Conservation (phyloP, 2,113 vertebrate genomes). For the Psophia crepitans region DNA sequence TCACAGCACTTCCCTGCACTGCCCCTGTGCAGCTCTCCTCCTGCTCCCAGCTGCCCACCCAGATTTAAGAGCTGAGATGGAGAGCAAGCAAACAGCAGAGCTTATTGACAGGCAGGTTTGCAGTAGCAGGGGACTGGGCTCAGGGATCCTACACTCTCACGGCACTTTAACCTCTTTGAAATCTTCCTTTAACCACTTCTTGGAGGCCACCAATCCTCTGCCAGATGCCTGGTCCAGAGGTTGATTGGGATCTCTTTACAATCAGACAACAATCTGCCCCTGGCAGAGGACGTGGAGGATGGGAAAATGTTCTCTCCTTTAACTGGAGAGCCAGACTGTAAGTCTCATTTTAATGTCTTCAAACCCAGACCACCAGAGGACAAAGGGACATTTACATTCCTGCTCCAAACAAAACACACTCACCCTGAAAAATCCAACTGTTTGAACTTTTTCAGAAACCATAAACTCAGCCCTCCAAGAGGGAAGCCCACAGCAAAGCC, state of each 20-base stretch:
- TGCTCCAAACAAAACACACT: background rate
- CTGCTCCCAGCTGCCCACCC: background rate
- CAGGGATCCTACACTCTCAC: background rate
- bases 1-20: background rate
- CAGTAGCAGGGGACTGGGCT: background rate
- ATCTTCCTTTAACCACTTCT: background rate
- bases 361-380: background rate
- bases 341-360: background rate
- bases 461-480: background rate
- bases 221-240: background rate
- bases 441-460: background rate
- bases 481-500: background rate
- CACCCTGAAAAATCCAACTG: background rate
- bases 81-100: background rate
- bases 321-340: background rate
- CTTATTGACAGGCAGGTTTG: background rate
- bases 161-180: background rate
- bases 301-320: background rate
- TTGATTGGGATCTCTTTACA: background rate
- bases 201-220: background rate
- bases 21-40: background rate
- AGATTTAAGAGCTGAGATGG: background rate
- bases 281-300: background rate
- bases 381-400: background rate
- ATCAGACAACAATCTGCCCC: background rate